Percentiles rank a stretch among this genome's conserved stretches.
Evolutionary conservation across 2,113 vertebrate species (phyloP).

Genomic region (Siniperca knerii): DNA sequence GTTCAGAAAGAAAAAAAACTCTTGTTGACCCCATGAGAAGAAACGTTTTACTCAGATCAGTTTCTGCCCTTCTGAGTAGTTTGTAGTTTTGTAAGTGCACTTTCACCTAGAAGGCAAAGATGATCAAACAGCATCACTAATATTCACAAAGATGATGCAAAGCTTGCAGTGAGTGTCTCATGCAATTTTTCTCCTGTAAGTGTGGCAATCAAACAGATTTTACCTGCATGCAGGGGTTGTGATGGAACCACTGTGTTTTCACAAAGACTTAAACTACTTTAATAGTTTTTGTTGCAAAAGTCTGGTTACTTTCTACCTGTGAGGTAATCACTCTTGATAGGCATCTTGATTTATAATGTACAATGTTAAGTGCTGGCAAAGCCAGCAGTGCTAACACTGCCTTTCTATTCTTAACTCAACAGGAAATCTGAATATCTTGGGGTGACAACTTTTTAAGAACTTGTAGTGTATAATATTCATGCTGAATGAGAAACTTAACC

Average conservation of each 20-base stretch:
- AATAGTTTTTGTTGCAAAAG: slow-evolving; percentile 8
- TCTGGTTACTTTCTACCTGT: slow-evolving; percentile 11
- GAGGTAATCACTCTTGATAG: slow-evolving; percentile 28
- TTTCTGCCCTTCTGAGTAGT: slow-evolving; percentile 19
- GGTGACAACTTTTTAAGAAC: slow-evolving; percentile 1
- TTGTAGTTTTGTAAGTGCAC: slow-evolving; percentile 21
- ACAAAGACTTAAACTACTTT: slow-evolving; percentile 16
- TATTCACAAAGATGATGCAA: slow-evolving; percentile 28
- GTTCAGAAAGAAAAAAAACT: slow-evolving; percentile 20
- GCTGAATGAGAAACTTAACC: slow-evolving; percentile 15
- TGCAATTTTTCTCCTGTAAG: not conserved
- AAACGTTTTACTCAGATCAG: slow-evolving; percentile 17
- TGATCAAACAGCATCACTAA: slow-evolving; percentile 29
- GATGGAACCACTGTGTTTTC: slow-evolving; percentile 39
- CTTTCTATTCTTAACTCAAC: slow-evolving; percentile 27
- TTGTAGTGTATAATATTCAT: not conserved
- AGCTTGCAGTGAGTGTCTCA: slow-evolving; percentile 2
- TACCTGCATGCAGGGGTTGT: slow-evolving; percentile 16
- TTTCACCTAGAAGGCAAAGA: slow-evolving; percentile 53
- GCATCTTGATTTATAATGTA: slow-evolving; percentile 48
- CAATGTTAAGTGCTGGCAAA: slow-evolving; percentile 20
- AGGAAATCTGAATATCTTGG: slow-evolving; percentile 26
- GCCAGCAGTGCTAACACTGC: not conserved
- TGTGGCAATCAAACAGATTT: slow-evolving; percentile 1
- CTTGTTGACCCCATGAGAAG: slow-evolving; percentile 14